phyloP scores from a whole-genome alignment of 2,797 vertebrate genomes.

The Glyptemys insculpta region DNA sequence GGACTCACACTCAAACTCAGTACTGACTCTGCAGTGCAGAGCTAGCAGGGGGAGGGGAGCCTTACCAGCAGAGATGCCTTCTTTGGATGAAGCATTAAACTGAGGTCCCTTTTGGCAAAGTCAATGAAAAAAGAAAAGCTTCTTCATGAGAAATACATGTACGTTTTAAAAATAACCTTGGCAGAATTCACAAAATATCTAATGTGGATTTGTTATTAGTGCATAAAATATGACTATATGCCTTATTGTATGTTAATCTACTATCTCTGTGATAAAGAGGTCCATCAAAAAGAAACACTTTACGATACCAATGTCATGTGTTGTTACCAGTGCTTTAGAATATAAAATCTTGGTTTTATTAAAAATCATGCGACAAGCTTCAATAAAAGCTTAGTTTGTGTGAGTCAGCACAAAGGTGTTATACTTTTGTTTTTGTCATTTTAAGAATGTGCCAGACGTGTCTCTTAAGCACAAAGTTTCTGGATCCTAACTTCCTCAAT shows the following conservation, averaged over 20 bases:
- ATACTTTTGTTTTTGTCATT: not conserved
- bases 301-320: fast-evolving
- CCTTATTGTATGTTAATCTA: not conserved
- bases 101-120: constrained; percentile 71
- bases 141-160: not conserved
- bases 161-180: not conserved
- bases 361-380: not conserved
- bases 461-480: not conserved
- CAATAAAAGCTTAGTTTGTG: not conserved
- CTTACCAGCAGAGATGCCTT: constrained; percentile 56
- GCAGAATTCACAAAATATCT: not conserved
- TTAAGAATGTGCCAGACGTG: not conserved
- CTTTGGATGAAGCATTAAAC: constrained; percentile 52
- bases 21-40: constrained; percentile 22
- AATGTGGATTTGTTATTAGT: not conserved
- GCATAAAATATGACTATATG: not conserved
- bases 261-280: not conserved
- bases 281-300: not conserved
- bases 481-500: no score
- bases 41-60: constrained; percentile 56
- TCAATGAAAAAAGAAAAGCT: constrained; percentile 63
- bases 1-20: constrained; percentile 60
- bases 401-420: not conserved
- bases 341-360: not conserved
- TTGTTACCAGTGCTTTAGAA: not conserved